phyloP scores from a whole-genome alignment of 2,113 vertebrate genomes.

The Rissa tridactyla region DNA sequence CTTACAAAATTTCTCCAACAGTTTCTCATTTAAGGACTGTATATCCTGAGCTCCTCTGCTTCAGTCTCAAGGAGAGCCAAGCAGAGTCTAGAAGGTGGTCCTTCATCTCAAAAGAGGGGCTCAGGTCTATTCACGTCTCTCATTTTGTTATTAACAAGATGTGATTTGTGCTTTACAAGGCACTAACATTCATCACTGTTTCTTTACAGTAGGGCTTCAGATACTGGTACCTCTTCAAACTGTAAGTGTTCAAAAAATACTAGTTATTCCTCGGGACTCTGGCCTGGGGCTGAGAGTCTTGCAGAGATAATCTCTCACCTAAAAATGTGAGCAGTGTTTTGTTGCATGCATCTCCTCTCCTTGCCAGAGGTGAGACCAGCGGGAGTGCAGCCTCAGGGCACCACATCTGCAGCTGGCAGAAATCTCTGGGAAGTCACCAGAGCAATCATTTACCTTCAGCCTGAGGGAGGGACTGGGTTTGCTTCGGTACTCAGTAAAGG shows the following conservation, averaged over 20 bases:
- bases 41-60: neutral
- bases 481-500: neutral
- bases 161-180: neutral
- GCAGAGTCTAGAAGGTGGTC: neutral
- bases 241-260: neutral
- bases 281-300: neutral
- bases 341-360: neutral
- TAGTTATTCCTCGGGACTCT: neutral
- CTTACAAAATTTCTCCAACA: neutral
- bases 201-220: neutral
- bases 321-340: neutral
- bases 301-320: neutral
- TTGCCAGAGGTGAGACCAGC: neutral
- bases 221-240: neutral
- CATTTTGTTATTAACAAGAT: neutral
- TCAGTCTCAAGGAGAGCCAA: neutral
- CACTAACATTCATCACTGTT: neutral
- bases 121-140: neutral
- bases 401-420: neutral
- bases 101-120: neutral
- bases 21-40: neutral
- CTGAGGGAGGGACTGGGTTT: neutral
- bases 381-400: neutral
- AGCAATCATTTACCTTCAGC: neutral
- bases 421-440: neutral